Percentiles rank a stretch among this genome's conserved stretches.
These are phyloP conservation scores for Erebia palarica DNA, from an alignment of 2,888 invertebrate genomes.

Conservation along the genomic window DNA sequence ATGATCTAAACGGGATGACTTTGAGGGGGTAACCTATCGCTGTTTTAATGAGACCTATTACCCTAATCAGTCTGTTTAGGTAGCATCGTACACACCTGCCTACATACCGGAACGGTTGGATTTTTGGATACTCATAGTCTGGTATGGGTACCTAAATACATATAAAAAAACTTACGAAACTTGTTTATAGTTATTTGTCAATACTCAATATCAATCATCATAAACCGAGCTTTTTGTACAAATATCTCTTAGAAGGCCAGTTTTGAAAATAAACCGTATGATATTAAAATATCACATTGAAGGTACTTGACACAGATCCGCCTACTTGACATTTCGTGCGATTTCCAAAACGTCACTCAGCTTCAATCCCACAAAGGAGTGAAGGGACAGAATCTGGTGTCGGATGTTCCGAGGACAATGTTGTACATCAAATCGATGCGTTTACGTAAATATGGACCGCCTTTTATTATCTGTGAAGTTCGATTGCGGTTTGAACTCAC, in stretches of 20 bases:
- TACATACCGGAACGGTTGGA: no score
- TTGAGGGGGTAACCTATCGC: no score
- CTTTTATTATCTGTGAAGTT: constrained; percentile 77
- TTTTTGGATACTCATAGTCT: no score
- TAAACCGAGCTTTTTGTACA: neutral
- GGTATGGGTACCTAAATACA: no score
- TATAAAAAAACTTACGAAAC: no score
- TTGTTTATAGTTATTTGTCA: no score
- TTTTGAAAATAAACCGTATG: constrained; percentile 4
- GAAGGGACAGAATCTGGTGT: constrained; percentile 60
- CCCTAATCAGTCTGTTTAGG: no score
- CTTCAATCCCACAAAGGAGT: constrained; percentile 57
- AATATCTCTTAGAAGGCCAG: neutral
- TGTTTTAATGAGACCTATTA: no score
- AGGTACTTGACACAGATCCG: constrained; percentile 42
- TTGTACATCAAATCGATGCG: constrained; percentile 76
- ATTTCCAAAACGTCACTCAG: constrained; percentile 66
- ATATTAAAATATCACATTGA: neutral
- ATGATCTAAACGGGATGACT: no score
- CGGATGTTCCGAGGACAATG: constrained; percentile 67
- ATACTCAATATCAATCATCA: no score
- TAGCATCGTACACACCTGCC: no score
- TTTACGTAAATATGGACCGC: constrained; percentile 79
- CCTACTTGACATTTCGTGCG: constrained; percentile 60
- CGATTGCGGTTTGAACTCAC: constrained; percentile 72